Evolutionary conservation across 2,888 invertebrate genomes (phyloP), one percentile per base, ranked within the genome.

Genomic region (Meliscaeva auricollis): DNA sequence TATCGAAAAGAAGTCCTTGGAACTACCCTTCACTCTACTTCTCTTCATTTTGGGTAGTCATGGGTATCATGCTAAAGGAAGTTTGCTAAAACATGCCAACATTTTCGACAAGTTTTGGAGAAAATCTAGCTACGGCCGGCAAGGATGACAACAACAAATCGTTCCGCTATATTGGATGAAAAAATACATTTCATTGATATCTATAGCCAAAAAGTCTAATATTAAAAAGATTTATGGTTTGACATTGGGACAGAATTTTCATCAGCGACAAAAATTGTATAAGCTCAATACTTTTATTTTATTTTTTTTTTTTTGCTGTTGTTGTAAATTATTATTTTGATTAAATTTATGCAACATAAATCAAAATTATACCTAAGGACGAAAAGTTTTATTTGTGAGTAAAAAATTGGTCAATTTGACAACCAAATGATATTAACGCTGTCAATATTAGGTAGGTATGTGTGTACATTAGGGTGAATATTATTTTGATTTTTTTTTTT

Each of bases 141-240:
- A 8, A 1, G 3, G 1, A 50, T 7, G 58, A 58, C 35, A 6
- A 56, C 5, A 20, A 58, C 26, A 26, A 2, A 26, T 3, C 32
- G 66, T 50, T 58, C 41, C 46, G 48, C 15, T 68, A 22, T 75
- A 58, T 60, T 46, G 58, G 64, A 77, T 73, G 13, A 32, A 90
- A 89, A 91, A 90, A 91, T 91, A 91, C 90, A 90, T 91, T 91
- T 91, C 91, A 90, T 90, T 91, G 91, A 91, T 26, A 26, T 26
- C 26, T 91, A 91, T 91, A 89, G 90, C 89, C 90, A 89, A 90
- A 91, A 91, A 90, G 90, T 90, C 90, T 91, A 91, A 91, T 90
- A 91, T 26, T 91, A 87, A 87, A 58, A 88, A 91, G 91, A 91
- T 91, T 91, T 91, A 91, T 91, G 88, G 87, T 88, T 74, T 87